These are phyloP conservation scores for Chiloscyllium plagiosum DNA, from an alignment of 2,113 vertebrate genomes.

Conservation along the genomic window DNA sequence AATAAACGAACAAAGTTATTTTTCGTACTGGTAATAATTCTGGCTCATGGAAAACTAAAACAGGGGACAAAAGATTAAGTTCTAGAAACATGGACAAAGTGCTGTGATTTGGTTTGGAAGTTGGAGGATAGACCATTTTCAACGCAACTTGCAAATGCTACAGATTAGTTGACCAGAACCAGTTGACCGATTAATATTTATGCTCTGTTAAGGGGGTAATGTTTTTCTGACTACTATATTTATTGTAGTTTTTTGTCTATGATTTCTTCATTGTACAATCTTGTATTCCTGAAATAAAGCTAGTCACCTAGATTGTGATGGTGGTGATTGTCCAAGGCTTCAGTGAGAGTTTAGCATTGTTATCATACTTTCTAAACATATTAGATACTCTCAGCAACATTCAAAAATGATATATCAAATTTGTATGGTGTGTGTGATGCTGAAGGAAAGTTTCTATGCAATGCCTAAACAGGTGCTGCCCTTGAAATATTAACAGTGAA, in stretches of 20 bases:
- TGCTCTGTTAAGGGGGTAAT: not conserved
- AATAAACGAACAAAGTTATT: not conserved
- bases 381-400: not conserved
- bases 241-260: not conserved
- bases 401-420: too few species aligned
- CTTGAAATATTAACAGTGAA: not conserved
- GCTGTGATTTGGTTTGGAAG: not conserved
- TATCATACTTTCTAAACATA: not conserved
- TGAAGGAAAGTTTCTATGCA: not conserved
- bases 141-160: not conserved
- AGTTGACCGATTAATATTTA: not conserved
- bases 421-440: not conserved
- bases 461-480: not conserved
- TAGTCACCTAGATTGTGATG: not conserved
- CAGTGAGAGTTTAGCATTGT: not conserved
- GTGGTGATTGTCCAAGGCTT: not conserved
- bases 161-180: not conserved
- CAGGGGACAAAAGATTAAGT: not conserved
- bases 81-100: not conserved
- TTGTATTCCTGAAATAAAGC: not conserved
- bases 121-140: not conserved
- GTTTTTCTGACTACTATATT: not conserved
- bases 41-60: not conserved
- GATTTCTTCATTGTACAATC: not conserved
- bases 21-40: not conserved